These are phyloP conservation scores for Clivina fossor DNA, from an alignment of 2,888 invertebrate genomes.

Conservation along the genomic window DNA sequence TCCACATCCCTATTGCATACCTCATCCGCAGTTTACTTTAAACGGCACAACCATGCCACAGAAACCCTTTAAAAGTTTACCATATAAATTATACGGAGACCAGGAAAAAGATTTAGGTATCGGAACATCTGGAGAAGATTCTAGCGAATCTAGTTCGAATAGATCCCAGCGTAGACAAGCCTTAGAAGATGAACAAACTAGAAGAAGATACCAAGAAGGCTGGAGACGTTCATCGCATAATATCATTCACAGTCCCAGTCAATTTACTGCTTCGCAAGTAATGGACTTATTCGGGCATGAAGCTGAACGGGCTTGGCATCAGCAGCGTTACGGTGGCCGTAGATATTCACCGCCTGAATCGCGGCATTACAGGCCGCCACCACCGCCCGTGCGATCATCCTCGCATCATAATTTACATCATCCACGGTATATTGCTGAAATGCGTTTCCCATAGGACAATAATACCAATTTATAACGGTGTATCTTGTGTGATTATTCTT, in stretches of 20 bases:
- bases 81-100: conserved; percentile 66
- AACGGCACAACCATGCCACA: conserved; percentile 51
- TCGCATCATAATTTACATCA: conserved; percentile 67
- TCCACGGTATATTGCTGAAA: conserved; percentile 64
- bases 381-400: conserved; percentile 60
- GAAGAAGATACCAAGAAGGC: conserved; percentile 66
- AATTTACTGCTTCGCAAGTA: conserved; percentile 65
- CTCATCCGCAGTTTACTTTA: conserved; percentile 68
- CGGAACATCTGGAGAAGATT: conserved; percentile 83
- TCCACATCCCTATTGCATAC: conserved; percentile 70
- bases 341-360: conserved; percentile 56
- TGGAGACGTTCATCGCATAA: conserved; percentile 68
- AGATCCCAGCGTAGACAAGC: conserved; percentile 68
- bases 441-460: conserved; percentile 67
- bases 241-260: conserved; percentile 55
- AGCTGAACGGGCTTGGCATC: conserved; percentile 59
- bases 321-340: conserved; percentile 51
- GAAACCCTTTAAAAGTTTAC: conserved; percentile 59
- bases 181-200: conserved; percentile 60
- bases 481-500: no score
- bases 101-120: conserved; percentile 77
- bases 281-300: conserved; percentile 69
- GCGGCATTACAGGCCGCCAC: conserved; percentile 53
- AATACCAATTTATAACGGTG: no score
- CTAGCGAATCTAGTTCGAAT: conserved; percentile 78